These are phyloP conservation scores for Chloroclysta siterata DNA, from an alignment of 2,888 invertebrate species.

Conservation along the genomic window DNA sequence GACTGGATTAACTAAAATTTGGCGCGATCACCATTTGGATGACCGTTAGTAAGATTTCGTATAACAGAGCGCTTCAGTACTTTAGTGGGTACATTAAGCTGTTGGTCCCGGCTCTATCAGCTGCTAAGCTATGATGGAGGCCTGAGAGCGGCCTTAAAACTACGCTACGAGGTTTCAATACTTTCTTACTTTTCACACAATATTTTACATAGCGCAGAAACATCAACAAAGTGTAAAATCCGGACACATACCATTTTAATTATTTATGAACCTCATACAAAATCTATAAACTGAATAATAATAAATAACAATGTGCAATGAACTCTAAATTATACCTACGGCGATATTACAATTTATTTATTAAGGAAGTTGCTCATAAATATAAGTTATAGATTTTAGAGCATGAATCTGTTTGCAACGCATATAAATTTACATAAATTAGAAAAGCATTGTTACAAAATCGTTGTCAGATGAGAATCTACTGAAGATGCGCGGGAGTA, in stretches of 20 bases:
- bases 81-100: no score
- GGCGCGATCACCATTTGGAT: no score
- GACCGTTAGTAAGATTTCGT: no score
- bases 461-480: constrained; percentile 26
- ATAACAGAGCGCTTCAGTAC: no score
- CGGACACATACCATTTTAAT: no score
- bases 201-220: neutral
- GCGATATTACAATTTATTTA: constrained; percentile 32
- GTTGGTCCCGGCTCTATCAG: no score
- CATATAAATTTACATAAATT: constrained; percentile 28
- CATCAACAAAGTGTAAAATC: neutral
- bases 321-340: constrained; percentile 17
- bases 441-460: constrained; percentile 30
- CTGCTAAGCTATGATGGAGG: no score
- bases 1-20: no score
- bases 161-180: no score
- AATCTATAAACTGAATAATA: constrained; percentile 14
- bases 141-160: no score
- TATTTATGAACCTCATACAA: constrained; percentile 6
- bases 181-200: neutral
- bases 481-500: constrained; percentile 15
- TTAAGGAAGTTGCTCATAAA: constrained; percentile 40
- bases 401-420: constrained; percentile 26
- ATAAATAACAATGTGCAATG: constrained; percentile 23
- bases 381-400: constrained; percentile 30